Conservation (phyloP, 2,888 invertebrate genomes). For the Ashinkailepas kermadecensis region DNA sequence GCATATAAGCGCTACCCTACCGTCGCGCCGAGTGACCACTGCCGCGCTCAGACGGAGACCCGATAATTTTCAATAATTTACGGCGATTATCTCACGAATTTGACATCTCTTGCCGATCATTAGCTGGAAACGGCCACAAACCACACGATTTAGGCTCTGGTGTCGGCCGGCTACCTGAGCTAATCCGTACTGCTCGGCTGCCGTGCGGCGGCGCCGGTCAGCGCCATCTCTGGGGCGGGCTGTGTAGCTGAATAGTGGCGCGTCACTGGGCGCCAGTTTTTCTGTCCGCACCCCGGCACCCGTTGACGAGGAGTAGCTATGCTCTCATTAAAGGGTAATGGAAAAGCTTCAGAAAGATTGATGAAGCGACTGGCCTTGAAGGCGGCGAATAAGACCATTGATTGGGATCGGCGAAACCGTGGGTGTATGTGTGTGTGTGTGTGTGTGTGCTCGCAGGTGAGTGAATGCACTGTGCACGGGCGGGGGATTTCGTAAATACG, state of each 20-base stretch:
- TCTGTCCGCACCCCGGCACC: conserved; percentile 13
- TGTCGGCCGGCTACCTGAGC: neutral
- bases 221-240: conserved; percentile 8
- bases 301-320: conserved; percentile 17
- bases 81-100: conserved; percentile 14
- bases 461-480: neutral
- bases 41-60: neutral
- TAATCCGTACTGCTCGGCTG: neutral
- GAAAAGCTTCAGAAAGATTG: conserved; percentile 23
- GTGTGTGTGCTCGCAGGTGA: neutral
- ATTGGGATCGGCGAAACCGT: neutral
- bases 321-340: conserved; percentile 23
- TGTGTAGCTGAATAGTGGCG: neutral
- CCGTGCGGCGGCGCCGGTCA: neutral
- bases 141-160: neutral
- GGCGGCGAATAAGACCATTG: conserved; percentile 15
- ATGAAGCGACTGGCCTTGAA: conserved; percentile 8
- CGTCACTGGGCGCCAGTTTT: neutral
- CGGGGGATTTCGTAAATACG: neutral
- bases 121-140: neutral
- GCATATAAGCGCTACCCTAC: neutral
- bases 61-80: conserved; percentile 14
- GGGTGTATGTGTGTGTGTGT: neutral
- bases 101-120: conserved; percentile 1
- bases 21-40: neutral